Evolutionary conservation across 2,113 vertebrate species (phyloP).

Genomic region (Lasiurus cinereus): DNA sequence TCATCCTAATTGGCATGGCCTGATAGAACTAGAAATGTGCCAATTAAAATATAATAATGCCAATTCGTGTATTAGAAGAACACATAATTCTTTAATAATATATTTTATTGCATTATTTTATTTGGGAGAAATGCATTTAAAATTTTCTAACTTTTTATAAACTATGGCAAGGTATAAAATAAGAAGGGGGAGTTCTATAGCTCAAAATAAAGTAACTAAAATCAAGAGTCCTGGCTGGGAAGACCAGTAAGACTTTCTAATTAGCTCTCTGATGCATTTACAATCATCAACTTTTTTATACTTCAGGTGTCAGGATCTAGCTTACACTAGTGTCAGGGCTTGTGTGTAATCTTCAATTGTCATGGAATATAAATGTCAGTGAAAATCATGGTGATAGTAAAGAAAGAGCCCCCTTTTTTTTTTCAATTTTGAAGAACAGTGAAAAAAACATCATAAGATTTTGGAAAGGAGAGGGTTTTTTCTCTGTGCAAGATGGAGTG

Average conservation of each 20-base stretch:
- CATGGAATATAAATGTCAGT: constrained; percentile 75
- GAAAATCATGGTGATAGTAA: constrained; percentile 72
- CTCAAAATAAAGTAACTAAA: constrained; percentile 35
- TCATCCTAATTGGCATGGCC: not conserved
- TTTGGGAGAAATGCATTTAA: constrained; percentile 5
- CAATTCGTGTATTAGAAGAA: constrained; percentile 49
- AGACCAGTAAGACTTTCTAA: constrained; percentile 57
- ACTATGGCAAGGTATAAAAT: constrained; percentile 11
- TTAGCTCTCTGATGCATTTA: constrained; percentile 51
- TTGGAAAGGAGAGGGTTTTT: constrained; percentile 63
- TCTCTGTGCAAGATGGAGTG: constrained; percentile 62
- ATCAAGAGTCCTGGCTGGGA: not conserved
- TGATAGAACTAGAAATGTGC: constrained; percentile 52
- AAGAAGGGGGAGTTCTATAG: not conserved
- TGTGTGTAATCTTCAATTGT: constrained; percentile 71
- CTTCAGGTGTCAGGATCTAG: constrained; percentile 37
- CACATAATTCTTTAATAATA: constrained; percentile 25
- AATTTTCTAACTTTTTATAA: constrained; percentile 52
- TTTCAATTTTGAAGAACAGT: constrained; percentile 68
- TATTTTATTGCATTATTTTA: constrained; percentile 55
- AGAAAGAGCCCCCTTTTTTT: constrained; percentile 73
- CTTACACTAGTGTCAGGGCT: constrained; percentile 55
- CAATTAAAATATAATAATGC: constrained; percentile 50
- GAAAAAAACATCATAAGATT: constrained; percentile 63
- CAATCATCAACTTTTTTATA: not conserved